Evolutionary conservation across 2,797 vertebrate species (phyloP).

Genomic region (Otolemur crassicaudatus): DNA sequence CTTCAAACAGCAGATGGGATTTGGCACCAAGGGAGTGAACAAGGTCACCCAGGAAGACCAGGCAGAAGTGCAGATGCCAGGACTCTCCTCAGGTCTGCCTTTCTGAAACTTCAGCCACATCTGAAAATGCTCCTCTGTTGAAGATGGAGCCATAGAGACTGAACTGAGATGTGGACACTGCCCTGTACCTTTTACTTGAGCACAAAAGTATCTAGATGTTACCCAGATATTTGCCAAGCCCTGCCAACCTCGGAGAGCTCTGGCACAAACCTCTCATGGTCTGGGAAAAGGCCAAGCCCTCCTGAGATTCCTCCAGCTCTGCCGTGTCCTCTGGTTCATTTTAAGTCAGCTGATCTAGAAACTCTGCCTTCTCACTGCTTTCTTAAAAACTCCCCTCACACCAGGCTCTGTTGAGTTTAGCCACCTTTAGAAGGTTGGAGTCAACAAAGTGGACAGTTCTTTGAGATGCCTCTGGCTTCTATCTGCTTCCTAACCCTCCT

Average conservation of each 20-base stretch:
- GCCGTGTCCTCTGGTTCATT: not conserved
- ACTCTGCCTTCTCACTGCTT: not conserved
- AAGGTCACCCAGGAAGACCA: not conserved
- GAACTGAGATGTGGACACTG: not conserved
- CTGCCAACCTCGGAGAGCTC: not conserved
- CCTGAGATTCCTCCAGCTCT: not conserved
- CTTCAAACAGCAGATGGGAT: not conserved
- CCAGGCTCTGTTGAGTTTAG: not conserved
- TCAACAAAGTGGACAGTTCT: not conserved
- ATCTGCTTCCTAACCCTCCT: not conserved
- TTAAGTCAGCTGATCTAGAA: not conserved
- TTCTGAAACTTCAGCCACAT: no score
- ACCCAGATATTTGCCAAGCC: not conserved
- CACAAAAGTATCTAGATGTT: not conserved
- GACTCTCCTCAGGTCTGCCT: not conserved
- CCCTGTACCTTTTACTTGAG: not conserved
- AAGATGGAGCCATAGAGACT: not conserved
- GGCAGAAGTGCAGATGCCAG: not conserved
- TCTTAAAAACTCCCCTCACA: not conserved
- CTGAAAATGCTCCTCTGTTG: not conserved
- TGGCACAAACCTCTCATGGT: not conserved
- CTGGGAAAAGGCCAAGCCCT: not conserved
- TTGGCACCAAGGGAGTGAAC: not conserved
- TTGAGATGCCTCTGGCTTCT: not conserved
- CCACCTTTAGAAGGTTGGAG: not conserved